Evolutionary conservation across 2,888 invertebrate genomes (phyloP).

Genomic region (Oxytorus armatus): DNA sequence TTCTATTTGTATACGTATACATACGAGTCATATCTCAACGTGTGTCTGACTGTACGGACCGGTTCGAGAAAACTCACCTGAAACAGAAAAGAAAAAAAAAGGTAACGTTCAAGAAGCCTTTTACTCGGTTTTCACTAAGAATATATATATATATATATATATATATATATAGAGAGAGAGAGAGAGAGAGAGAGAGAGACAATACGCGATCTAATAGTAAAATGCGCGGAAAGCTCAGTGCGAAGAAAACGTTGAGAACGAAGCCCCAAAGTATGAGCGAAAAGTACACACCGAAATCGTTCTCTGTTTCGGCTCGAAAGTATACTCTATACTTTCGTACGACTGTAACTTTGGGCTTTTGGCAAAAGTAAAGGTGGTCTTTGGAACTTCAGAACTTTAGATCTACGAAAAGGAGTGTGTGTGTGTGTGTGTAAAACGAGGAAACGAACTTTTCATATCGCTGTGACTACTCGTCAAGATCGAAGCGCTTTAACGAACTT

Average conservation of each 20-base stretch:
- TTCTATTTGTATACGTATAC: not conserved
- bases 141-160: conserved; percentile 19
- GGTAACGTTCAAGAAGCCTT: conserved; percentile 42
- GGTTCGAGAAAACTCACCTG: conserved; percentile 68
- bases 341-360: conserved; percentile 46
- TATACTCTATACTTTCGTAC: conserved; percentile 24
- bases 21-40: too few species aligned
- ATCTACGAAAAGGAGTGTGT: not conserved
- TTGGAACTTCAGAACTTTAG: conserved; percentile 29
- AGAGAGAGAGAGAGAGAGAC: not conserved
- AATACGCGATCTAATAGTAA: conserved; percentile 14
- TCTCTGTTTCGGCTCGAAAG: conserved; percentile 41
- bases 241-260: conserved; percentile 25
- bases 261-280: conserved; percentile 53
- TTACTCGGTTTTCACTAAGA: conserved; percentile 5
- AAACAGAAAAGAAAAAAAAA: conserved; percentile 63
- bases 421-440: conserved; percentile 7
- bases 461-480: conserved; percentile 28
- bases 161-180: too few species aligned
- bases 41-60: conserved; percentile 11
- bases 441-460: conserved; percentile 60
- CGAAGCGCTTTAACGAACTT: conserved; percentile 63
- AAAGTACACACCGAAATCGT: conserved; percentile 54
- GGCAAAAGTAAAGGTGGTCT: conserved; percentile 12
- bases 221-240: conserved; percentile 19